Conservation (phyloP, 2,113 vertebrate species). For the Lycaon pictus region DNA sequence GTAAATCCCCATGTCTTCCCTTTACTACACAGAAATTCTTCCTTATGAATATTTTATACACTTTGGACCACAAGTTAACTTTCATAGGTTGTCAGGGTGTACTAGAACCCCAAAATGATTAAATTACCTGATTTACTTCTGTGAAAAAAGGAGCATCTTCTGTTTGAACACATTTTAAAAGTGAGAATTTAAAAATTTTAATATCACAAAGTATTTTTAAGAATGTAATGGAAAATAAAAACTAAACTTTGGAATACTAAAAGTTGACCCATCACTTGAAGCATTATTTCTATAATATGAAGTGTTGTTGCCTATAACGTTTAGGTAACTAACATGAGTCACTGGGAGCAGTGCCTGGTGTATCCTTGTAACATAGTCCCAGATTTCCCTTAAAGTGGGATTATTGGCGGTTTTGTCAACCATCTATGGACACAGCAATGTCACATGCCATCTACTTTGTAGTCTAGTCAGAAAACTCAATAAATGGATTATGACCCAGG, state of each 20-base stretch:
- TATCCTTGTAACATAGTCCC: background rate
- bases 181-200: conserved; percentile 34
- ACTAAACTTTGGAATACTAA: background rate
- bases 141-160: background rate
- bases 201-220: background rate
- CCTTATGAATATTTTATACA: background rate
- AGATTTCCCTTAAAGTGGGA: background rate
- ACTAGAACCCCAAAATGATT: background rate
- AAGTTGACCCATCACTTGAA: background rate
- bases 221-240: conserved; percentile 39
- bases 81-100: background rate
- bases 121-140: background rate
- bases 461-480: conserved; percentile 14
- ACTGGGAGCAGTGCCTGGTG: background rate
- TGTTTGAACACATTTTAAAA: background rate
- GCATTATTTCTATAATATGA: background rate
- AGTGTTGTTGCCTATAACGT: background rate
- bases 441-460: background rate
- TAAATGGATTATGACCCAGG: background rate
- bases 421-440: background rate
- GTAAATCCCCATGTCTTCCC: background rate
- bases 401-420: background rate
- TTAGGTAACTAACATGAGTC: background rate
- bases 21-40: background rate
- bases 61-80: background rate